A percentile compares a stretch with the other conserved stretches of the same genome.
phyloP scores from a whole-genome alignment of 2,797 vertebrate species.

The Ceryle rudis region DNA sequence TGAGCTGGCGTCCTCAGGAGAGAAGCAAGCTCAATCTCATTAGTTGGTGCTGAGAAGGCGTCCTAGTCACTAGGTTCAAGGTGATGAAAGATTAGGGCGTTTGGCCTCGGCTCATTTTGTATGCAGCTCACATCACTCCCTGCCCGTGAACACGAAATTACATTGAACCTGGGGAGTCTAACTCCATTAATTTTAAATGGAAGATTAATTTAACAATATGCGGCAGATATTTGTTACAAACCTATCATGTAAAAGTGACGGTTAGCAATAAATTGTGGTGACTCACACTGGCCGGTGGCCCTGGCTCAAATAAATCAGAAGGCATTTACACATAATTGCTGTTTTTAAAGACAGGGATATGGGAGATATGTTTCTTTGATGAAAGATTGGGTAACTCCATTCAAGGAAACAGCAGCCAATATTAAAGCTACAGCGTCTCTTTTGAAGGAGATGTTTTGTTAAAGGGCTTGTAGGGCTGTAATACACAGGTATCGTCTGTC shows the following conservation, averaged over 20 bases:
- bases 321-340: conserved; percentile 91
- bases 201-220: conserved; percentile 99
- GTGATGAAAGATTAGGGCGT: conserved; percentile 99
- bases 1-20: conserved; percentile 86
- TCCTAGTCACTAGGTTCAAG: conserved; percentile 99
- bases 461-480: background rate
- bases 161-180: conserved; percentile 99
- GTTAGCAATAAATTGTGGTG: conserved; percentile 95
- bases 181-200: conserved; percentile 99
- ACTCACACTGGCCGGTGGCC: conserved; percentile 88
- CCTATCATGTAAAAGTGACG: conserved; percentile 99
- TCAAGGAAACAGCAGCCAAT: conserved; percentile 73
- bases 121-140: conserved; percentile 89
- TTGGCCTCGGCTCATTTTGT: conserved; percentile 93
- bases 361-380: conserved; percentile 85
- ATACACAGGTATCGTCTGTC: background rate
- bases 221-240: conserved; percentile 99
- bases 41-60: conserved; percentile 93
- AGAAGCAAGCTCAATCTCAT: conserved; percentile 95
- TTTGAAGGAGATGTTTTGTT: conserved; percentile 48
- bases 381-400: conserved; percentile 82
- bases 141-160: conserved; percentile 99
- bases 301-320: conserved; percentile 92
- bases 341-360: conserved; percentile 86
- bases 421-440: conserved; percentile 42